Evolutionary conservation across 2,113 vertebrate species (phyloP), one percentile per base, ranked within the genome.

Genomic region (Elgaria multicarinata): DNA sequence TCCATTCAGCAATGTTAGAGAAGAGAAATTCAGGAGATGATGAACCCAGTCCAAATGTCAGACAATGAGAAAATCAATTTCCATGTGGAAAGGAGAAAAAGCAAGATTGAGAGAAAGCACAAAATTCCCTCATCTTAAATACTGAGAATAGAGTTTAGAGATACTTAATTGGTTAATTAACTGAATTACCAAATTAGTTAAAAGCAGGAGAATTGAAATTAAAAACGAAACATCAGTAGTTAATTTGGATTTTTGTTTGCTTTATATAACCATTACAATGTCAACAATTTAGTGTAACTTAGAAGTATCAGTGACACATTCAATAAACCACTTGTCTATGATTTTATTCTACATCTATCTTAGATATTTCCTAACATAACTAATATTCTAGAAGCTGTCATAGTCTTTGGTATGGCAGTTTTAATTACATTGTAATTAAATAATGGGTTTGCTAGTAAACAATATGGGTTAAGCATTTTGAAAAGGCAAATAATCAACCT

Each of bases 221-320:
- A 39, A 74, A 74, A 74, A 36, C 2, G 2, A 20, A 39, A 6
- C 13, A 39, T 13, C 31, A 74, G 36, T 36, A 14, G 72, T 3
- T 36, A 36, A n/a, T 39, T n/a, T 64, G 58, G 44, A 46, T 14
- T 64, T 7, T 76, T 39, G 1, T 1, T 69, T 22, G n/a, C 26
- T 7, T 46, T 8, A 10, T 6, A 4, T 16, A 46, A 0, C 16
- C 86, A 87, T 55, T 24, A 39, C 88, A 20, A 0, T 6, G 58
- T 14, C 0, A 0, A 0, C 50, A 9, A 36, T 53, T 28, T 24
- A 14, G 9, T 2, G 2, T 39, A 64, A 92, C 0, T 86, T 87
- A 87, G 87, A 87, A 31, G 90, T 84, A 79, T 26, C 28, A 55
- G 44, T 1, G 33, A 1, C 46, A n/a, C 0, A 22, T n/a, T 53